Evolutionary conservation across 1,140 invertebrate species (phyloP).

Genomic region (Muscidifurax raptorellus): DNA sequence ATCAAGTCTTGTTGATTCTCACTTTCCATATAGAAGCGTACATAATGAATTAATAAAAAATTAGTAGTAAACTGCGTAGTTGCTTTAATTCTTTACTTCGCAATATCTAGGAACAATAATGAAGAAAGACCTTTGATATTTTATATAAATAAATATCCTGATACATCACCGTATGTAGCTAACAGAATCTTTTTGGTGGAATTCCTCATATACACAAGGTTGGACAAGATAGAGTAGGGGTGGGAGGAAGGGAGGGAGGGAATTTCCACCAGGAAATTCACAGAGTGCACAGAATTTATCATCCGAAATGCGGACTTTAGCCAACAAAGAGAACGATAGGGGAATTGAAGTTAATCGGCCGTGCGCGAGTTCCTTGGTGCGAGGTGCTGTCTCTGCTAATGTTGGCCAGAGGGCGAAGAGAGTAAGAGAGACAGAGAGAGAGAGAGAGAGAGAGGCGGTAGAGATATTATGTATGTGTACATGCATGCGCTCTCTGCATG

Average conservation of each 20-base stretch:
- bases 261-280: constrained; percentile 53
- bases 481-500: not conserved
- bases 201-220: not conserved
- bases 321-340: constrained; percentile 46
- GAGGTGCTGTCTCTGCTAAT: not conserved
- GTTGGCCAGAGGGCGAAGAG: not conserved
- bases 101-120: too few relatives aligned
- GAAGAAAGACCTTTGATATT: too few relatives aligned
- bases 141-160: too few relatives aligned
- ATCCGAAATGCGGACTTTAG: constrained; percentile 49
- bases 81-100: too few relatives aligned
- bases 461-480: not conserved
- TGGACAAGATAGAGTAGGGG: too few relatives aligned
- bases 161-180: too few relatives aligned
- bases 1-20: too few relatives aligned
- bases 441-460: not conserved
- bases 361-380: constrained; percentile 32
- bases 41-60: too few relatives aligned
- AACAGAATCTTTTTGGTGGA: not conserved
- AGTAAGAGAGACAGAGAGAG: not conserved
- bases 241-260: too few relatives aligned
- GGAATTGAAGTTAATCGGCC: constrained; percentile 55
- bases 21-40: too few relatives aligned
- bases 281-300: constrained; percentile 53
- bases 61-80: too few relatives aligned